These are phyloP conservation scores for Doris montereyensis DNA, from an alignment of 2,888 invertebrate genomes.

Conservation along the genomic window DNA sequence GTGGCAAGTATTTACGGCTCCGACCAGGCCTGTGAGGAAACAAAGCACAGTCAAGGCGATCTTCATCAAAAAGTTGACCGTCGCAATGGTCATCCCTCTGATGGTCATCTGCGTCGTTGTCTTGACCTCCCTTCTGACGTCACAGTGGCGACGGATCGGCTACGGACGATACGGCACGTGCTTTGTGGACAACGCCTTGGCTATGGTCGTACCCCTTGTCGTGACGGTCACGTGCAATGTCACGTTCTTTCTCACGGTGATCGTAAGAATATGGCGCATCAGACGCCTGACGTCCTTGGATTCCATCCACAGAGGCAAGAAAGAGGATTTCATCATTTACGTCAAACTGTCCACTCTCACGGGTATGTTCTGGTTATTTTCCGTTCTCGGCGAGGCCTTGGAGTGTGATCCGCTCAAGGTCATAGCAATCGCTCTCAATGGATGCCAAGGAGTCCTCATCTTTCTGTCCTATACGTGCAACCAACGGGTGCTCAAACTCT, in stretches of 20 bases:
- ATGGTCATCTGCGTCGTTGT: no score
- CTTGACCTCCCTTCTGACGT: not conserved
- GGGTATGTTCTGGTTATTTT: constrained; percentile 26
- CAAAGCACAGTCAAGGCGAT: no score
- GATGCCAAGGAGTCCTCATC: constrained; percentile 30
- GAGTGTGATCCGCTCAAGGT: constrained; percentile 25
- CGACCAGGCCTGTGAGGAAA: constrained; percentile 7
- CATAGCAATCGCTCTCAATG: constrained; percentile 27
- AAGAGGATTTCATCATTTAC: constrained; percentile 25
- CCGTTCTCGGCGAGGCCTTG: constrained; percentile 11
- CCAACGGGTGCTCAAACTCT: constrained; percentile 18
- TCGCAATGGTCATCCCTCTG: no score
- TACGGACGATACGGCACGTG: constrained; percentile 18
- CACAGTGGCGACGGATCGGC: constrained; percentile 7
- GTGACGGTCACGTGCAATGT: not conserved
- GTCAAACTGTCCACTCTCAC: constrained; percentile 36
- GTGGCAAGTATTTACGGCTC: constrained; percentile 28
- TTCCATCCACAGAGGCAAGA: not conserved
- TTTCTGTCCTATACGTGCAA: constrained; percentile 35
- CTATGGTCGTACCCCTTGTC: constrained; percentile 11
- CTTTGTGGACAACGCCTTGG: not conserved
- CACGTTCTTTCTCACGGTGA: constrained; percentile 12
- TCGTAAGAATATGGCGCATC: constrained; percentile 22
- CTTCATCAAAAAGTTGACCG: no score
- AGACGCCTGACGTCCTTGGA: constrained; percentile 10